Conservation (phyloP, 2,113 vertebrate species). For the Pardalotus punctatus region DNA sequence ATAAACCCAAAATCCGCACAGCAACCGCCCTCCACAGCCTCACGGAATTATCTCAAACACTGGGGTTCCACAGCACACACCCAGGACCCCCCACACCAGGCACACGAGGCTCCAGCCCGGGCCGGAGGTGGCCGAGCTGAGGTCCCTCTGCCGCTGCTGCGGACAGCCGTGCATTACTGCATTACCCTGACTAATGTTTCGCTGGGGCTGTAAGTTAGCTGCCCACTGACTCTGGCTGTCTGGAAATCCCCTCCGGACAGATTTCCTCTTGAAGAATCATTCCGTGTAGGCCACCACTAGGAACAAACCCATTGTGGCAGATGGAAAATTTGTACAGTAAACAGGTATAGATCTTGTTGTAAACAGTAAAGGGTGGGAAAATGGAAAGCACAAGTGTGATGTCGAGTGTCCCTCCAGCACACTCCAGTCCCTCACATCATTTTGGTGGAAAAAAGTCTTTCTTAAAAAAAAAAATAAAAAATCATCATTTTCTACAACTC, state of each 20-base stretch:
- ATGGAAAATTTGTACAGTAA: slow-evolving; percentile 53
- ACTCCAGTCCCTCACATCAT: background rate
- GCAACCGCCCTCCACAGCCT: background rate
- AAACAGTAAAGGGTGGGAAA: slow-evolving; percentile 44
- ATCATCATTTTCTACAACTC: background rate
- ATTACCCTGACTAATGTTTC: slow-evolving; percentile 18
- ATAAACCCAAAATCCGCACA: background rate
- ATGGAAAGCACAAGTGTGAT: background rate
- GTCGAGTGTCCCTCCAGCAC: background rate
- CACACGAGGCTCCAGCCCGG: background rate
- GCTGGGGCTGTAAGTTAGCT: slow-evolving; percentile 27
- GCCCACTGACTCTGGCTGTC: slow-evolving; percentile 52
- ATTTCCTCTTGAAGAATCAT: slow-evolving; percentile 58
- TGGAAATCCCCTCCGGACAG: slow-evolving; percentile 54
- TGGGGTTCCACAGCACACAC: background rate
- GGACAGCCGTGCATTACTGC: slow-evolving; percentile 27
- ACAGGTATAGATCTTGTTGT: slow-evolving; percentile 55
- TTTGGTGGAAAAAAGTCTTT: background rate
- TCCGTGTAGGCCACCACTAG: slow-evolving; percentile 1
- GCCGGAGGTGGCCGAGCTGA: background rate
- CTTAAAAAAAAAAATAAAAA: background rate
- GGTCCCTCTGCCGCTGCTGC: background rate
- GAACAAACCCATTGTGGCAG: slow-evolving; percentile 47
- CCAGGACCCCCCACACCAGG: background rate
- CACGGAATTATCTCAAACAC: background rate